Evolutionary conservation across 2,113 vertebrate genomes (phyloP).

Genomic region (Maylandia zebra): DNA sequence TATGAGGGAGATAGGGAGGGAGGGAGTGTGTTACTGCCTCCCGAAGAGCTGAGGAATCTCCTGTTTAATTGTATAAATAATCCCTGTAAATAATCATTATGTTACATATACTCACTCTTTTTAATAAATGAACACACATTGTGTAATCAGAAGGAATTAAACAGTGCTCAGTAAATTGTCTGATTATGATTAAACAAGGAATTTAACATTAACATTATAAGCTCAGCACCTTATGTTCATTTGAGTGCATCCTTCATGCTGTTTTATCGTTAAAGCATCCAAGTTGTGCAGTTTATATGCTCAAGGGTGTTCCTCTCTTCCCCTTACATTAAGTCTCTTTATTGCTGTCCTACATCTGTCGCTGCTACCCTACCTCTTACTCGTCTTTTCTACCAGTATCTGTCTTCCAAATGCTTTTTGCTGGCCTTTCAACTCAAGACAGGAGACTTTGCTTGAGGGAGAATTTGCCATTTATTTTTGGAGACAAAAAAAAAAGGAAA

Average conservation of each 20-base stretch:
- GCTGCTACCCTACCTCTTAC: background rate
- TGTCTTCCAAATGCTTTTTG: slow-evolving; percentile 40
- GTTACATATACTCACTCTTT: background rate
- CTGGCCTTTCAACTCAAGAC: slow-evolving; percentile 54
- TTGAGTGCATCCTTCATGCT: background rate
- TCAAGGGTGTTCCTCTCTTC: slow-evolving; percentile 43
- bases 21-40: background rate
- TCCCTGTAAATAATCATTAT: slow-evolving; percentile 14
- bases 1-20: background rate
- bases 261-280: slow-evolving; percentile 19
- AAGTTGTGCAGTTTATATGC: slow-evolving; percentile 23
- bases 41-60: background rate
- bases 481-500: slow-evolving; percentile 34
- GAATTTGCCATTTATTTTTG: slow-evolving; percentile 62
- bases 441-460: slow-evolving; percentile 55
- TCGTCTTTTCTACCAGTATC: slow-evolving; percentile 14
- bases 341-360: slow-evolving; percentile 46
- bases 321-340: slow-evolving; percentile 34
- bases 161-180: slow-evolving; percentile 12
- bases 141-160: slow-evolving; percentile 24
- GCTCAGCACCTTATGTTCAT: slow-evolving; percentile 16
- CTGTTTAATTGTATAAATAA: background rate
- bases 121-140: background rate
- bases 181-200: slow-evolving; percentile 9
- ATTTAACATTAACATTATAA: slow-evolving; percentile 23